Evolutionary conservation across 30 jellyfish, hydroid and myxozoan genomes (phyloP), one percentile per base, ranked within the genome.

Genomic region (Pseudorhiza aurosa): DNA sequence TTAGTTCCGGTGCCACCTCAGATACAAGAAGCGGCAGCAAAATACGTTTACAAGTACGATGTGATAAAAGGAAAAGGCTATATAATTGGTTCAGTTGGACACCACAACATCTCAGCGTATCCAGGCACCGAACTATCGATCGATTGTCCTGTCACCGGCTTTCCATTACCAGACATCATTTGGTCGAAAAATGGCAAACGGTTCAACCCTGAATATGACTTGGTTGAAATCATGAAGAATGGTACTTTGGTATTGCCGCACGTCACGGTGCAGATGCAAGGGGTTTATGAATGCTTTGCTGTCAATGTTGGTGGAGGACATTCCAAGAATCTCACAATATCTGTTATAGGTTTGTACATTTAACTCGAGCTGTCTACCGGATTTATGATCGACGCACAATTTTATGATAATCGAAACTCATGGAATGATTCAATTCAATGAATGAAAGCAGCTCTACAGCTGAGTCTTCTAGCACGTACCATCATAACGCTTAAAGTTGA

Each of bases 121-220:
- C 95, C 95, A 8, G 85, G 86, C 62, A 72, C 97, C 0, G 75
- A 35, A 22, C 72, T 75, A 1, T 72, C n/a, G 26, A 88, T 88
- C 50, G 88, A 72, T 29, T 88, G 97, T 40, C 91, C 97, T 2
- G 97, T 81, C 17, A 15, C 82, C 18, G 97, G 97, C 10, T 81
- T 88, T 32, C 97, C 97, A 8, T 31, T 57, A 22, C 97, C 97
- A 2, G 84, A 50, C 18, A 69, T 88, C 10, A 36, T 81, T 69
- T 88, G 97, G 97, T 73, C 85, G 30, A 74, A 30, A 25, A 51
- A 88, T 53, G 97, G 91, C 3, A 21, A 81, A 24, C 87, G 72
- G 3, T 28, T 88, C 17, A 47, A 43, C 75, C 65, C 85, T 17
- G 77, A 51, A 14, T 81, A 59, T 40, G 84, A 68, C 17, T 45